These are phyloP conservation scores for rat (Rattus norvegicus) DNA, from an alignment of 2,113 vertebrate genomes.

Conservation along the genomic window GRCr8 NC_086039.1:63382001-63382500, in stretches of 20 bases:
- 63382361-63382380: background rate
- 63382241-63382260: background rate
- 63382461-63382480: background rate
- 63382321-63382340: background rate
- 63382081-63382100: background rate
- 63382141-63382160: background rate
- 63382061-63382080: slow-evolving; percentile 14
- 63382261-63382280: background rate
- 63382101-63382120: background rate
- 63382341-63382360: background rate
- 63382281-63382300: background rate
- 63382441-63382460: background rate
- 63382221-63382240: background rate
- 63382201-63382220: background rate
- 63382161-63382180: background rate
- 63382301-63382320: slow-evolving; percentile 15
- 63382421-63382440: background rate
- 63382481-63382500: background rate
- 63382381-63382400: background rate
- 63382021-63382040: background rate
- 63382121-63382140: background rate
- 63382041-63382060: background rate
- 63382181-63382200: background rate
- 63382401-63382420: background rate
- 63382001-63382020: slow-evolving; percentile 13